Evolutionary conservation across 1,140 invertebrate genomes (phyloP), one percentile per base, ranked within the genome.

Genomic region (Cherax quadricarinatus): DNA sequence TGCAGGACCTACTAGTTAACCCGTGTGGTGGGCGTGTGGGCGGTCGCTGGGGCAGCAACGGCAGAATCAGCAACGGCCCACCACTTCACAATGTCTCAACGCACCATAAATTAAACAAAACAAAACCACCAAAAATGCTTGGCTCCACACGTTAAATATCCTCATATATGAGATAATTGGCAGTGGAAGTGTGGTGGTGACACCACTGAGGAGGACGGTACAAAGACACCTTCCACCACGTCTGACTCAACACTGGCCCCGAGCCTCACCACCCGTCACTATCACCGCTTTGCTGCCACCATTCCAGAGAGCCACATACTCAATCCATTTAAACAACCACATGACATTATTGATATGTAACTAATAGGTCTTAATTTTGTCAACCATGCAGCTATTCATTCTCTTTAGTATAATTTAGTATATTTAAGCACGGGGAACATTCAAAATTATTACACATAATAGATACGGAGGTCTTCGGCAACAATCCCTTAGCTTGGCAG

Each of bases 221-320:
- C 10, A 6, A 30, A 30, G n/a, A 75, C 24, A 30, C 70, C n/a
- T 75, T 75, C 70, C 70, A 75, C 70, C 6, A 75, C 70, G 70
- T 30, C 70, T 75, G 70, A 75, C 70, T 75, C 70, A 75, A 75
- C 70, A 75, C 70, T 75, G 70, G 70, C 70, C 24, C n/a, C 70
- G 21, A 30, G 6, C 70, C 70, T n/a, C 24, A 6, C 21, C 70
- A n/a, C 70, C 70, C 70, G 70, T n/a, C 24, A 75, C 70, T n/a
- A n/a, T 75, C 70, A 30, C 70, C 70, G 21, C 57, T 21, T 30
- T 10, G 6, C n/a, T n/a, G 70, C 70, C 70, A 75, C 24, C 9
- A 21, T 41, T 41, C 30, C 30, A 41, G 30, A 41, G 0, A 41
- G 14, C 53, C 53, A 10, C 53, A 57, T 14, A 57, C 14, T 75